Conservation (phyloP, 1,140 invertebrate species). For the Whitmania pigra region DNA sequence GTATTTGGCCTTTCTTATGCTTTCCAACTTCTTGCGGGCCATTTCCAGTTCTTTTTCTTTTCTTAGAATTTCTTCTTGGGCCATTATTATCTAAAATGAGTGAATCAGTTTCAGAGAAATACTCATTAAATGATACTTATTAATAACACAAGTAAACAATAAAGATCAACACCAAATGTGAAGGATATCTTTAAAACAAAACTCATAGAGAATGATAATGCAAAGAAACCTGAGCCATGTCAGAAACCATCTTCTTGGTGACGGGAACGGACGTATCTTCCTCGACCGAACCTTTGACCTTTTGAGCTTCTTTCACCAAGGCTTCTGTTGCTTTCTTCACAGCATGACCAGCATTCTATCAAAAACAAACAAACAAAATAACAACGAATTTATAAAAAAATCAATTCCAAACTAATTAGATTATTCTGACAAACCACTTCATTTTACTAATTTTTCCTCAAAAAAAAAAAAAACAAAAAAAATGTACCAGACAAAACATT, state of each 20-base stretch:
- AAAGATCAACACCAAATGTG: slow-evolving; percentile 10
- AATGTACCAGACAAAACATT: not conserved
- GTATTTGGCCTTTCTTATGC: slow-evolving; percentile 43
- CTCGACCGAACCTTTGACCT: slow-evolving; percentile 71
- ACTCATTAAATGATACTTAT: not conserved
- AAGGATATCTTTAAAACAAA: not conserved
- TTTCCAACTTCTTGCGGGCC: slow-evolving; percentile 67
- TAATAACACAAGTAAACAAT: slow-evolving; percentile 6
- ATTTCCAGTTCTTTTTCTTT: slow-evolving; percentile 86
- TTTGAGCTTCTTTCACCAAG: slow-evolving; percentile 79
- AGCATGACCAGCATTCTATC: slow-evolving; percentile 78
- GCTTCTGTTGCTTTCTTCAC: slow-evolving; percentile 96
- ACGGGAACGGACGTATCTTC: slow-evolving; percentile 72
- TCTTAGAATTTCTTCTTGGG: slow-evolving; percentile 61
- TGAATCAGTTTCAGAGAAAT: not conserved
- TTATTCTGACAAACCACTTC: not conserved
- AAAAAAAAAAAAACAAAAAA: not conserved
- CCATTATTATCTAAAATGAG: slow-evolving; percentile 40
- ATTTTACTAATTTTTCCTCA: not conserved
- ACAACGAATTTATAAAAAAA: not conserved
- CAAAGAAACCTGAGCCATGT: slow-evolving; percentile 44
- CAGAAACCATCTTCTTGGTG: slow-evolving; percentile 78
- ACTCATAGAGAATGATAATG: not conserved
- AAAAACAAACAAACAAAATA: slow-evolving; percentile 16
- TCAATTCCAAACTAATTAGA: not conserved